Percentiles rank a stretch among this genome's conserved stretches.
phyloP scores from a whole-genome alignment of 2,797 vertebrate genomes.

The Otus scops region DNA sequence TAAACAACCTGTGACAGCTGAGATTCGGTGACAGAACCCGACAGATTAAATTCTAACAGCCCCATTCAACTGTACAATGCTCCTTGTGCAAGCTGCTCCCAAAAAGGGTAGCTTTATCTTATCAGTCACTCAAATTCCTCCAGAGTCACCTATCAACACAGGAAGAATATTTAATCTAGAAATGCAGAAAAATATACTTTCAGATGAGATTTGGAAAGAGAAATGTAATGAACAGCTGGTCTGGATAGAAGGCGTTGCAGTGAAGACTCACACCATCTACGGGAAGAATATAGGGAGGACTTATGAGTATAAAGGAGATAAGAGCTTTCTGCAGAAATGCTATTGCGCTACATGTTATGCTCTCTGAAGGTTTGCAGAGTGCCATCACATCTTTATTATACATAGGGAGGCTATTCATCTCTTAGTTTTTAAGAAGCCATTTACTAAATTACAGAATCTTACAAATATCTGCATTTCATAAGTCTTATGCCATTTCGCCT shows the following conservation, averaged over 20 bases:
- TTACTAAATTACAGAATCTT: background rate
- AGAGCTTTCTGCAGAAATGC: background rate
- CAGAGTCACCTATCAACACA: background rate
- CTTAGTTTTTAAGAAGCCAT: background rate
- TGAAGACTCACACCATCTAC: accelerated
- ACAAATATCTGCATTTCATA: background rate
- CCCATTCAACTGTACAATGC: background rate
- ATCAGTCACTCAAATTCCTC: background rate
- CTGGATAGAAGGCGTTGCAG: accelerated
- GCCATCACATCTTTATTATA: background rate
- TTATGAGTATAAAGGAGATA: background rate
- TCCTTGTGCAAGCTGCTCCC: background rate
- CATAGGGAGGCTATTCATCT: background rate
- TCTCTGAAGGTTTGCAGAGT: background rate
- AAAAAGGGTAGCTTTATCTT: background rate
- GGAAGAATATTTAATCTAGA: background rate
- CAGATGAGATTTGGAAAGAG: background rate
- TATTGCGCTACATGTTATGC: accelerated
- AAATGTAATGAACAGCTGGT: background rate
- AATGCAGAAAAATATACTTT: background rate
- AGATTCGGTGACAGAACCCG: background rate
- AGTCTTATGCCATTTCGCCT: background rate
- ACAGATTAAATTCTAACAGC: background rate
- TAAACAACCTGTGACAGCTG: background rate
- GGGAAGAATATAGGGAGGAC: background rate